Conservation (phyloP, 2,113 vertebrate genomes). For the Phocoena phocoena region DNA sequence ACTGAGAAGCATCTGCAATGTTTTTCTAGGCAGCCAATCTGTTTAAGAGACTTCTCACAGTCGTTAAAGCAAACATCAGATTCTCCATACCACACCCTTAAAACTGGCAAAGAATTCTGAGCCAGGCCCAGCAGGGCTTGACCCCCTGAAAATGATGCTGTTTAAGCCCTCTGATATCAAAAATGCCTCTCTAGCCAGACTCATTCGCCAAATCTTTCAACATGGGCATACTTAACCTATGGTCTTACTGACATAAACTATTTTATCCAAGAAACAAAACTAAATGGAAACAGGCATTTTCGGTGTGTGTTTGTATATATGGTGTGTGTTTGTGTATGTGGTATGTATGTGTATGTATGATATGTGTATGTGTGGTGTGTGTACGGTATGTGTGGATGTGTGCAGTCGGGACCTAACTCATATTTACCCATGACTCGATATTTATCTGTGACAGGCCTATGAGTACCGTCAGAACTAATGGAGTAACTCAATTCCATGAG, state of each 20-base stretch:
- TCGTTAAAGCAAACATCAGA: constrained; percentile 71
- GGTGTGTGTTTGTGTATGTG: not conserved
- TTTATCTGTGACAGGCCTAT: not conserved
- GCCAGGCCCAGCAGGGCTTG: constrained; percentile 18
- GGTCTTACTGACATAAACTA: constrained; percentile 40
- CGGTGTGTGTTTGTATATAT: not conserved
- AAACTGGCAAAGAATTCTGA: constrained; percentile 49
- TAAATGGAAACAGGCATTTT: constrained; percentile 51
- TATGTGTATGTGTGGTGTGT: not conserved
- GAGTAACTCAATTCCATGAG: not conserved
- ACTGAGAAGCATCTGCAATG: constrained; percentile 65
- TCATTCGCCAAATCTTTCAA: constrained; percentile 57
- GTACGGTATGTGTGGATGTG: not conserved
- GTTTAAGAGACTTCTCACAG: constrained; percentile 69
- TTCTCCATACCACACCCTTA: constrained; percentile 71
- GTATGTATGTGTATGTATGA: not conserved
- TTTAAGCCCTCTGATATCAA: constrained; percentile 30
- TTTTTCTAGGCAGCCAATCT: constrained; percentile 76
- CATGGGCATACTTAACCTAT: constrained; percentile 63
- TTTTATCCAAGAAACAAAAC: constrained; percentile 43
- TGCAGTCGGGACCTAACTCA: not conserved
- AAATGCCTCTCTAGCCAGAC: constrained; percentile 16
- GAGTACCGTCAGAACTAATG: not conserved
- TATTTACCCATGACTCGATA: not conserved
- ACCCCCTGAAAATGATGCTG: constrained; percentile 58